Percentiles rank a stretch among this genome's conserved stretches.
Conservation (phyloP, 2,888 invertebrate genomes). For the Patella depressa region DNA sequence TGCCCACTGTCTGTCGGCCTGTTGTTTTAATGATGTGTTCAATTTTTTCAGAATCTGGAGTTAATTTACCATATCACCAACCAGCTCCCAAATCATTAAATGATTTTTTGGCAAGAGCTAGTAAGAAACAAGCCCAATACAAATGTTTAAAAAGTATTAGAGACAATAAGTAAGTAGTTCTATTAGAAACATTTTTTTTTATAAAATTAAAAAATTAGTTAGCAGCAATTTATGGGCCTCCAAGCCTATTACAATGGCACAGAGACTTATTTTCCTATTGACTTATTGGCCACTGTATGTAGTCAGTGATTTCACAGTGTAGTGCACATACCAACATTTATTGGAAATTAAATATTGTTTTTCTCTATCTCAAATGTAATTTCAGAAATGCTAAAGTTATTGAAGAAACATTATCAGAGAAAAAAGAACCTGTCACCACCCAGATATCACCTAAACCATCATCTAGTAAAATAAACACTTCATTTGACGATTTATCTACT, state of each 20-base stretch:
- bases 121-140: constrained; percentile 61
- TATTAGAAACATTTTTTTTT: too few relatives aligned
- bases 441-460: background rate
- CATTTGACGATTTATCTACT: background rate
- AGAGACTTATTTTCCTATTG: background rate
- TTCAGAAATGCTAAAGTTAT: constrained; percentile 6
- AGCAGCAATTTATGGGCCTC: constrained; percentile 10
- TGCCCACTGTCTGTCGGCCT: too few relatives aligned
- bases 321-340: background rate
- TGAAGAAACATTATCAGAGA: constrained; percentile 9
- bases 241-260: constrained; percentile 8
- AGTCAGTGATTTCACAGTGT: background rate
- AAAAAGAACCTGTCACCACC: background rate
- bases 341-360: too few relatives aligned
- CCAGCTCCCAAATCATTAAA: constrained; percentile 85
- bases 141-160: constrained; percentile 72
- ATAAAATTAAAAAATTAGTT: constrained; percentile 12
- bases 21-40: background rate
- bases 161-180: constrained; percentile 45
- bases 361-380: background rate
- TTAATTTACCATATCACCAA: constrained; percentile 88
- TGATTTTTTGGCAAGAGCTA: constrained; percentile 78
- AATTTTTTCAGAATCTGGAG: constrained; percentile 76
- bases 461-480: background rate
- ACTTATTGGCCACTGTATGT: background rate